These are phyloP conservation scores for Belonocnema kinseyi DNA, from an alignment of 1,140 invertebrate genomes.

Conservation along the genomic window DNA sequence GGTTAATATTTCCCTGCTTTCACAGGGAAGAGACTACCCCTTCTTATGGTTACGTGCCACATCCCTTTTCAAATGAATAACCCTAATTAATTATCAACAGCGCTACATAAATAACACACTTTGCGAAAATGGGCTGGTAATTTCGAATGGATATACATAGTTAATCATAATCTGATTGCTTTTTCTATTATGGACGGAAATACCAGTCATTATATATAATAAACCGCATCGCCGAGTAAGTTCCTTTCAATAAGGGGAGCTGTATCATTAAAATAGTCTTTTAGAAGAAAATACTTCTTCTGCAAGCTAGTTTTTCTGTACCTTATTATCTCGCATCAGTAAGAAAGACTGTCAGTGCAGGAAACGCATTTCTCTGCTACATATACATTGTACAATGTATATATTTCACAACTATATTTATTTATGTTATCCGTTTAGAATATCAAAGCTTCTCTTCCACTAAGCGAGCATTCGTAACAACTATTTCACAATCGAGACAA, in stretches of 20 bases:
- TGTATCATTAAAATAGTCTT: slow-evolving; percentile 7
- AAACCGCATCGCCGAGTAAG: not conserved
- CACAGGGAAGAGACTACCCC: not conserved
- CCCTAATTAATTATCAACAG: not conserved
- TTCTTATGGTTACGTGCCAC: slow-evolving; percentile 2
- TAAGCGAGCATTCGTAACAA: not conserved
- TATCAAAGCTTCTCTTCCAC: slow-evolving; percentile 4
- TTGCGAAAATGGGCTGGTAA: not conserved
- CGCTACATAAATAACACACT: not conserved
- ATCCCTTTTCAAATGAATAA: slow-evolving; percentile 24
- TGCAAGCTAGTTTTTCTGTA: not conserved
- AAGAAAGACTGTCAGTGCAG: slow-evolving; percentile 19
- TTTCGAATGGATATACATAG: not conserved
- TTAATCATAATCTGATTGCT: not conserved
- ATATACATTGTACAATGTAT: not conserved
- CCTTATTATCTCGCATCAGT: not conserved
- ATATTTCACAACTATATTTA: slow-evolving; percentile 19
- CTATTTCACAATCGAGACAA: not conserved
- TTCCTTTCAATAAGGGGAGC: not conserved
- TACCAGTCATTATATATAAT: not conserved
- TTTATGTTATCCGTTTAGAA: slow-evolving; percentile 28
- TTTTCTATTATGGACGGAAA: not conserved
- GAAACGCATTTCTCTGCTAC: slow-evolving; percentile 13
- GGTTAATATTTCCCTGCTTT: slow-evolving; percentile 27
- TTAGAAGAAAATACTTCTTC: slow-evolving; percentile 19